Base-by-base conservation (phyloP, 2,888 invertebrate genomes). In the Caenorhabditis sp. region DNA sequence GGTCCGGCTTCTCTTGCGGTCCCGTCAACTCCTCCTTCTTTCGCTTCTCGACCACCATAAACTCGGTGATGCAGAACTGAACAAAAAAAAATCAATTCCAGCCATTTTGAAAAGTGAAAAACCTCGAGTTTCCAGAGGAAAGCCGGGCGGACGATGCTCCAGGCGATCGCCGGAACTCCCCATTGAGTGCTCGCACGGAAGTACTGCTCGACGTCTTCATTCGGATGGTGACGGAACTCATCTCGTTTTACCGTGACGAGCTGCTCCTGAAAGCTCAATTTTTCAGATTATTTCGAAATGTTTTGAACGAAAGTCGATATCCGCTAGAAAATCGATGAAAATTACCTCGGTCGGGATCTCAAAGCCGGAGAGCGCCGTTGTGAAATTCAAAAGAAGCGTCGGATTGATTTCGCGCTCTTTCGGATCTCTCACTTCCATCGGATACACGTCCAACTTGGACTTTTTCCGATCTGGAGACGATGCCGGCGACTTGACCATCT, bases 91-190 rank as follows among this genome's bases (percentile, higher is more conserved):
- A n/a, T 17, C 41, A n/a, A 56, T 56, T 41, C 11, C 9, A 20
- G 6, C 7, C n/a, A 7, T 11, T 22, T 53, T 24, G n/a, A 11
- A 20, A 15, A 30, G 22, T 15, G 7, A 2, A n/a, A 15, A 27
- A 76, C 76, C 59, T 77, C 58, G 8, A 77, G 52, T 35, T 77
- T 77, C 77, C 77, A 77, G 1, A 77, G 32, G 27, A 77, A 77
- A 3, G 58, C 77, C 0, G 77, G 77, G 11, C 66, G 58, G n/a
- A 77, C 77, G 22, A 77, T 72, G 5, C 66, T 58, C 71, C 72
- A 77, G 8, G 72, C 48, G 32, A 77, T 72, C 4, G 77, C 77
- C 2, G 77, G 72, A 24, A 77, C 66, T 39, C 77, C 77, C 77
- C 77, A 77, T 13, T 46, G 56, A 17, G 77, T 48, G 45, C 77